Percentiles rank a stretch among this genome's conserved stretches.
Conservation (phyloP, 2,113 vertebrate genomes). For the Brachionichthys hirsutus region DNA sequence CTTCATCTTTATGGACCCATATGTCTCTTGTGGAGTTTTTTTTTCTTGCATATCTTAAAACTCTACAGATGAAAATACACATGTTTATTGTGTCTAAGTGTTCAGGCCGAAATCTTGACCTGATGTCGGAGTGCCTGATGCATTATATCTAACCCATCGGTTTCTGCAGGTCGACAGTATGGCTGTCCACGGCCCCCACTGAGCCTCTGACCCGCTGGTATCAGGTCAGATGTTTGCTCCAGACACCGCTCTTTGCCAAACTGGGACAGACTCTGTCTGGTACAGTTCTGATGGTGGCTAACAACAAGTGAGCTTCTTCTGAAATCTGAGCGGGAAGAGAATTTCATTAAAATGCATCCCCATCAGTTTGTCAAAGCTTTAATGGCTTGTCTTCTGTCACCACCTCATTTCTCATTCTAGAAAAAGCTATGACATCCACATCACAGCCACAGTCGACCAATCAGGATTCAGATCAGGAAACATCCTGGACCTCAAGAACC, state of each 20-base stretch:
- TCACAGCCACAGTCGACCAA: constrained; percentile 79
- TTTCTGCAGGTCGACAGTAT: constrained; percentile 73
- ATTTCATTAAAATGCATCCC: too few relatives aligned
- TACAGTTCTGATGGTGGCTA: constrained; percentile 75
- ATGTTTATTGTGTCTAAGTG: too few relatives aligned
- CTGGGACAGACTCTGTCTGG: constrained; percentile 82
- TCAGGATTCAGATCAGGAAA: constrained; percentile 83
- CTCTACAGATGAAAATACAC: too few relatives aligned
- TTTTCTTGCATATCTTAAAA: too few relatives aligned
- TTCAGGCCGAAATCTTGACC: too few relatives aligned
- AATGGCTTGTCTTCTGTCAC: too few relatives aligned
- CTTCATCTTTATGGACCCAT: too few relatives aligned
- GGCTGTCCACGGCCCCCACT: constrained; percentile 81
- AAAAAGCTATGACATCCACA: constrained; percentile 84
- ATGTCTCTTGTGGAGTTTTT: too few relatives aligned
- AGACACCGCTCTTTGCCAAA: constrained; percentile 81
- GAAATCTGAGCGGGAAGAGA: not conserved
- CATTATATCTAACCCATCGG: not conserved
- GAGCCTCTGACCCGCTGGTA: constrained; percentile 84
- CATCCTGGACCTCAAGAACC: constrained; percentile 81
- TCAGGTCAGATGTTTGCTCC: constrained; percentile 81
- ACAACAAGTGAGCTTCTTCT: constrained; percentile 65
- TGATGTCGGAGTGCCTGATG: rapidly evolving
- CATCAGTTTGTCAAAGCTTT: too few relatives aligned
- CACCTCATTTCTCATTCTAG: constrained; percentile 47